These are phyloP conservation scores for Sander lucioperca DNA, from an alignment of 2,113 vertebrate species.

Conservation along the genomic window DNA sequence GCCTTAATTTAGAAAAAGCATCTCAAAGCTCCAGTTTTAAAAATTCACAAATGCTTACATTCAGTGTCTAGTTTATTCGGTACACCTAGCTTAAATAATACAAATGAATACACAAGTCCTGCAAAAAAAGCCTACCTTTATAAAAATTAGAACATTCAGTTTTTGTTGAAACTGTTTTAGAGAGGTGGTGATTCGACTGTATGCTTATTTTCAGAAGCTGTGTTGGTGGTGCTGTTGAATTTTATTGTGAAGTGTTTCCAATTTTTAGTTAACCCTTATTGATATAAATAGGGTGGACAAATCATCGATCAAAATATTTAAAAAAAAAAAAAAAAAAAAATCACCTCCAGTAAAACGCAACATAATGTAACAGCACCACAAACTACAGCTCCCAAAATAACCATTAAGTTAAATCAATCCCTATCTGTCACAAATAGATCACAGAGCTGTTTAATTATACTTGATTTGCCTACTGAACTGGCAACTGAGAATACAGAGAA, in stretches of 20 bases:
- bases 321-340: not conserved
- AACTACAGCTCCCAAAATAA: constrained; percentile 1
- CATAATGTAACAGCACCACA: not conserved
- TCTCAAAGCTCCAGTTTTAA: not conserved
- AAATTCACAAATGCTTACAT: not conserved
- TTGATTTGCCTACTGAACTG: not conserved
- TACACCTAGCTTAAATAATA: too few species aligned
- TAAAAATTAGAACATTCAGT: not conserved
- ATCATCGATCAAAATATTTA: not conserved
- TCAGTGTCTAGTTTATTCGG: not conserved
- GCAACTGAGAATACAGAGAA: not conserved
- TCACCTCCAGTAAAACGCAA: not conserved
- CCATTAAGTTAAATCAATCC: not conserved
- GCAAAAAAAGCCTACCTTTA: not conserved
- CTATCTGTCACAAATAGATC: not conserved
- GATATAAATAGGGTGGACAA: not conserved
- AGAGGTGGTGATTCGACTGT: not conserved
- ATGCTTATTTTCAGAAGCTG: not conserved
- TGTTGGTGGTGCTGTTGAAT: not conserved
- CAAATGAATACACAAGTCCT: not conserved
- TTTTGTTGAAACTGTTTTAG: not conserved
- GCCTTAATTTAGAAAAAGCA: not conserved
- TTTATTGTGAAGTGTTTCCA: not conserved
- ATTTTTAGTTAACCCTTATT: not conserved
- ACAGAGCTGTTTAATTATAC: not conserved